A percentile compares a stretch with the other conserved stretches of the same genome.
phyloP scores from a whole-genome alignment of 2,113 vertebrate species.

The Spheniscus mendiculus region DNA sequence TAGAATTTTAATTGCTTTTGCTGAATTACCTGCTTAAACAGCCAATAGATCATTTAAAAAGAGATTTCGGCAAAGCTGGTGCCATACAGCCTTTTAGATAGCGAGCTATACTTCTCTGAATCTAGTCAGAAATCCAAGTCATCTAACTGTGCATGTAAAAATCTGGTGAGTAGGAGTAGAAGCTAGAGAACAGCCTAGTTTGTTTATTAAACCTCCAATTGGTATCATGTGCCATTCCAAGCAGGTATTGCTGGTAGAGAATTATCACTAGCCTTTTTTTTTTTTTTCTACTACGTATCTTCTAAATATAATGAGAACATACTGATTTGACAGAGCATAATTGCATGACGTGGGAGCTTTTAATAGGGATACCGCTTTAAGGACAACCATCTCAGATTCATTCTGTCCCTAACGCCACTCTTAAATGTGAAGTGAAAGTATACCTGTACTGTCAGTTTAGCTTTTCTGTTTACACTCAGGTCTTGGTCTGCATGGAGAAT shows the following conservation, averaged over 20 bases:
- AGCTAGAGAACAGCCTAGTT: background rate
- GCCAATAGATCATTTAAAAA: background rate
- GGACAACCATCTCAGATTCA: accelerated
- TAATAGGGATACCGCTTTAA: background rate
- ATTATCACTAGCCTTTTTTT: background rate
- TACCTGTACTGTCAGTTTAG: too few species aligned
- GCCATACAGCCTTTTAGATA: background rate
- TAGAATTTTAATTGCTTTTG: background rate
- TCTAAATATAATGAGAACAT: background rate
- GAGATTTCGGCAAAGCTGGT: background rate
- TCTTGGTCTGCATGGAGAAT: background rate
- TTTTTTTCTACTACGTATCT: background rate
- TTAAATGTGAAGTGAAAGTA: background rate
- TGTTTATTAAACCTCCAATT: background rate
- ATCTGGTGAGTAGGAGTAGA: background rate
- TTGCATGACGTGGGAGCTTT: accelerated
- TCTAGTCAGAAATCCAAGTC: background rate
- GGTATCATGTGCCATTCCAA: background rate
- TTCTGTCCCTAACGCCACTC: background rate
- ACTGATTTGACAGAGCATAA: background rate
- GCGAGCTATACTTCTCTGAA: background rate
- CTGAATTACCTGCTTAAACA: background rate
- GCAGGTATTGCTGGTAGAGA: background rate
- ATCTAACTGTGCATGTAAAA: background rate
- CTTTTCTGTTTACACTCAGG: background rate